Evolutionary conservation across 2,113 vertebrate genomes (phyloP), one percentile per base, ranked within the genome.

Genomic region (Osmerus mordax): DNA sequence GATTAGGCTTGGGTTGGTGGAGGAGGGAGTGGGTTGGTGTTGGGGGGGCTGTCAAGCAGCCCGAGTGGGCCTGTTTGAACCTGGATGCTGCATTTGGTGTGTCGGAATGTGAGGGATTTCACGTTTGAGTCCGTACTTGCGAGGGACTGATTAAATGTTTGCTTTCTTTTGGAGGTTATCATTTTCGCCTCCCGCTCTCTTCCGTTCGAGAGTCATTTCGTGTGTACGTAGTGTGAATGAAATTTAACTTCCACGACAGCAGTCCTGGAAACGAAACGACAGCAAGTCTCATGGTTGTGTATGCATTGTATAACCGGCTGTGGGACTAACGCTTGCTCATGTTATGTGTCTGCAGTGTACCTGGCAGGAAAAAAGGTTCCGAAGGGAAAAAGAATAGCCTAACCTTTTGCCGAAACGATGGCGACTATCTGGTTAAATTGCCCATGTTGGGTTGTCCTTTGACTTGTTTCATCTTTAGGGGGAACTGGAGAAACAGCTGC

Each of bases 401-500:
- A 47, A 47, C 41, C 41, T 23, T 11, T 12, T 59, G 58, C 19
- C 58, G 23, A 60, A 28, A 3, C 3, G 25, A 28, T 6, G 55
- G n/a, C 32, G 6, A 65, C n/a, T 29, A 65, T 41, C 32, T 65
- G 63, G 2, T 63, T 3, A 32, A n/a, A 9, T 9, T 65, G 62
- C 11, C 28, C 25, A 36, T 47, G 18, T 8, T 41, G 8, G 18
- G 16, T 41, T 15, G 16, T 15, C 29, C 4, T 19, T 23, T 32
- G 36, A 21, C 3, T 62, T 62, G 23, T 16, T 62, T 14, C 9
- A 19, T n/a, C 78, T 59, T 18, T 87, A 98, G 97, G 97, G 97
- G 16, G 97, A 99, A 93, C 92, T 99, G 90, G 97, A 99, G 90
- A 99, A 97, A 81, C 97, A 99, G 86, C 94, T 99, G 83, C 93